A percentile compares a stretch with the other conserved stretches of the same genome.
These are phyloP conservation scores for Thera obeliscata DNA, from an alignment of 2,888 invertebrate genomes.

Conservation along the genomic window DNA sequence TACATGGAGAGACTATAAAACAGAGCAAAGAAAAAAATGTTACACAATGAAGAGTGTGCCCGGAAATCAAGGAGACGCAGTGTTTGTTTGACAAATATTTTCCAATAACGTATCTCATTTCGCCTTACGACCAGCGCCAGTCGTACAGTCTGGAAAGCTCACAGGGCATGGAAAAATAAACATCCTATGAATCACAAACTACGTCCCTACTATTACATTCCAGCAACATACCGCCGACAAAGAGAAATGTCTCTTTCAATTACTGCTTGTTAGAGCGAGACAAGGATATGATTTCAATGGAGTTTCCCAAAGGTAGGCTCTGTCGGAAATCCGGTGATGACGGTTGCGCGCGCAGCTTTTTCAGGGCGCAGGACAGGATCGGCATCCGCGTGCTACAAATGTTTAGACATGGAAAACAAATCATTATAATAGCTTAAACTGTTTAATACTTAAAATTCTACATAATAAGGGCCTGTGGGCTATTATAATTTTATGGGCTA, in stretches of 20 bases:
- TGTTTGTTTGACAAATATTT: background rate
- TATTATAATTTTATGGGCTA: background rate
- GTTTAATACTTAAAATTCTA: background rate
- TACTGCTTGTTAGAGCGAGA: conserved; percentile 45
- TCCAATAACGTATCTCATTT: conserved; percentile 16
- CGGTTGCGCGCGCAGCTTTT: conserved; percentile 76
- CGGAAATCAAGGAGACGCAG: background rate
- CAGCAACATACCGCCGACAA: conserved; percentile 14
- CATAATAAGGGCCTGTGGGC: background rate
- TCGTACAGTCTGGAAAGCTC: conserved; percentile 33
- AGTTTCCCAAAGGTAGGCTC: conserved; percentile 50
- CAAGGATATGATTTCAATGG: conserved; percentile 49
- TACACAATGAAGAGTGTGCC: background rate
- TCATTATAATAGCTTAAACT: background rate
- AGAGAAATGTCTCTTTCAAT: conserved; percentile 37
- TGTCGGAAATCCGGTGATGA: conserved; percentile 59
- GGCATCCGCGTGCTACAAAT: conserved; percentile 60
- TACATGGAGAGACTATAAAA: background rate
- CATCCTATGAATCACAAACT: conserved; percentile 36
- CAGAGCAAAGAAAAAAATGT: background rate
- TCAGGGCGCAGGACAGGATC: conserved; percentile 79
- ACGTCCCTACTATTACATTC: conserved; percentile 32
- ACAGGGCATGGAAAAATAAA: conserved; percentile 34
- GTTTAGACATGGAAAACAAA: conserved; percentile 59
- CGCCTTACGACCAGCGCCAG: conserved; percentile 25